Conservation (phyloP, 2,888 invertebrate species). For the Apoderus coryli region DNA sequence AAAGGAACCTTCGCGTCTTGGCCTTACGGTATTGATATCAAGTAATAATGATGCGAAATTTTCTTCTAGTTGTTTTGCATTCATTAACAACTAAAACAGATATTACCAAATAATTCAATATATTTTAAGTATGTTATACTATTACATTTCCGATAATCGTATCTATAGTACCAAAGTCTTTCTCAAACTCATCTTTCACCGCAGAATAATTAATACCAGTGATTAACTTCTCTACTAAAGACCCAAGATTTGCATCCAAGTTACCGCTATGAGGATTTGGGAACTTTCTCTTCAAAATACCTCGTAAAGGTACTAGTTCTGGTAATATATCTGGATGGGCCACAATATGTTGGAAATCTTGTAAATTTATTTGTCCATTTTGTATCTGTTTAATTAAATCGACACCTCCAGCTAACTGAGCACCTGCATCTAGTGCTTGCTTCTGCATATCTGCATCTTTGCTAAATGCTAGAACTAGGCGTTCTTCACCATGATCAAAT, state of each 20-base stretch:
- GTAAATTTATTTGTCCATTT: constrained; percentile 43
- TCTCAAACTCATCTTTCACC: constrained; percentile 49
- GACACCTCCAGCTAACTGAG: constrained; percentile 52
- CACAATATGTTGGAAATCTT: constrained; percentile 57
- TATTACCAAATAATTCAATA: constrained; percentile 6
- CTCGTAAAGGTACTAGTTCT: constrained; percentile 60
- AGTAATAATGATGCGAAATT: constrained; percentile 53
- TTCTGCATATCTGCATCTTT: constrained; percentile 47
- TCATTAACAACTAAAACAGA: constrained; percentile 56
- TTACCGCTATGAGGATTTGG: constrained; percentile 55
- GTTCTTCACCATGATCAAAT: constrained; percentile 53
- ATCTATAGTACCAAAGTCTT: constrained; percentile 53
- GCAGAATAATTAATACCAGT: constrained; percentile 57
- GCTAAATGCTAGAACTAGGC: constrained; percentile 59
- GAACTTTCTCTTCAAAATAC: constrained; percentile 62
- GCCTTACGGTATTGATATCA: constrained; percentile 48
- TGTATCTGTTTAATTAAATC: constrained; percentile 67
- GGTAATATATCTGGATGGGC: constrained; percentile 69
- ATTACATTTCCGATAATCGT: constrained; percentile 56
- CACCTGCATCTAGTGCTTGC: constrained; percentile 54
- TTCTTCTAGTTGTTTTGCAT: constrained; percentile 49
- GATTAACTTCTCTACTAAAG: constrained; percentile 47
- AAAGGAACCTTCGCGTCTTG: constrained; percentile 53
- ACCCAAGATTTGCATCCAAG: constrained; percentile 46
- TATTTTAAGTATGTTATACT: constrained; percentile 11